Percentiles rank a stretch among this genome's conserved stretches.
Conservation (phyloP, 1,140 invertebrate genomes). For the Trialeurodes vaporariorum region DNA sequence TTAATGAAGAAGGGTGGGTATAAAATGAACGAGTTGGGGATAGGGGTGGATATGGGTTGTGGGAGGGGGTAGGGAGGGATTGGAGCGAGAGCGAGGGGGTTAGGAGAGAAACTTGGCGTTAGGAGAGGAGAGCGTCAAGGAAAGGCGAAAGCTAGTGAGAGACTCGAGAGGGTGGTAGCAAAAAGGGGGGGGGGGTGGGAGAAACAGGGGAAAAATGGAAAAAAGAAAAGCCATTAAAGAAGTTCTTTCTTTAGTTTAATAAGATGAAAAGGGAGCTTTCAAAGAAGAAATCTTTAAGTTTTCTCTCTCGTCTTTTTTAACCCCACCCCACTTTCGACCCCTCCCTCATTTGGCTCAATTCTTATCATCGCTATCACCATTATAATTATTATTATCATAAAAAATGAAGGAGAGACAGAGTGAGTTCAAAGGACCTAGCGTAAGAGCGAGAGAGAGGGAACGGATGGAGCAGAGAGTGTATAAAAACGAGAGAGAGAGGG, state of each 20-base stretch:
- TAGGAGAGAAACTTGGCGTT: not conserved
- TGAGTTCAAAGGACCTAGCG: too few relatives aligned
- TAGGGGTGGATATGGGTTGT: not conserved
- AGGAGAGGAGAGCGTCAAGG: not conserved
- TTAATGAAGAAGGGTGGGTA: too few relatives aligned
- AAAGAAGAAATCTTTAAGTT: not conserved
- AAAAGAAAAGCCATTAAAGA: not conserved
- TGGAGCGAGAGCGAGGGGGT: not conserved
- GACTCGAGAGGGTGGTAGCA: not conserved
- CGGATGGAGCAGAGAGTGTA: too few relatives aligned
- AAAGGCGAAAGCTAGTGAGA: too few relatives aligned
- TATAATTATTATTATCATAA: constrained; percentile 1
- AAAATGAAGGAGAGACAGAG: not conserved
- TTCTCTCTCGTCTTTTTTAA: too few relatives aligned
- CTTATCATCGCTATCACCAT: not conserved
- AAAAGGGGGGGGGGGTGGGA: not conserved
- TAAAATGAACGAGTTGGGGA: too few relatives aligned
- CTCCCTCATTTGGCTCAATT: not conserved
- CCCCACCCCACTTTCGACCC: too few relatives aligned
- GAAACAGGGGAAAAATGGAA: not conserved
- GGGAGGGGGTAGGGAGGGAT: not conserved
- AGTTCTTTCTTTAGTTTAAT: constrained; percentile 1
- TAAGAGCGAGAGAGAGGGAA: too few relatives aligned
- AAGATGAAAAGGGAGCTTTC: not conserved
- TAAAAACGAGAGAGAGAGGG: not conserved